These are phyloP conservation scores for Phoxinus dragarum DNA, from an alignment of 2,797 vertebrate species.

Conservation along the genomic window DNA sequence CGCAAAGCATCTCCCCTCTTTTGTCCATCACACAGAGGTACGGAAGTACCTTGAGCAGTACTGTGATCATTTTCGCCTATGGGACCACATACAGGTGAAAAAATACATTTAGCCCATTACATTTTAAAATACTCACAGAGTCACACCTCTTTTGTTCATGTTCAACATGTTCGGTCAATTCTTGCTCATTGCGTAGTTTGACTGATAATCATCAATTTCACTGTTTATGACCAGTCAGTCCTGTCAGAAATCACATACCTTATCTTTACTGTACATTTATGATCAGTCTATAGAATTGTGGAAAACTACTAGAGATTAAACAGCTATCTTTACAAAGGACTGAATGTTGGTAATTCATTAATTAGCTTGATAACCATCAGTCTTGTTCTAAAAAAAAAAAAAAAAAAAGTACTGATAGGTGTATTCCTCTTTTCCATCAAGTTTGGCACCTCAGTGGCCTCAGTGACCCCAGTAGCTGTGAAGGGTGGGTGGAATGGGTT, in stretches of 20 bases:
- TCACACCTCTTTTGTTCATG: not conserved
- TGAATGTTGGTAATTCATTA: slow-evolving; percentile 8
- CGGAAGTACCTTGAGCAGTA: slow-evolving; percentile 73
- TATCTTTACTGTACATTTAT: slow-evolving; percentile 26
- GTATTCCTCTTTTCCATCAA: slow-evolving; percentile 40
- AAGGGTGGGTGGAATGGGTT: slow-evolving; percentile 54
- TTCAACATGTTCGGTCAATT: not conserved
- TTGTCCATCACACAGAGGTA: slow-evolving; percentile 73
- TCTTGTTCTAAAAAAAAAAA: not conserved
- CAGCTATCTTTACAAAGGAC: not conserved
- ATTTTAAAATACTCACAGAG: not conserved
- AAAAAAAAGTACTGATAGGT: not conserved
- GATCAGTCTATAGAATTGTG: not conserved
- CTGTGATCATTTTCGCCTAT: slow-evolving; percentile 64
- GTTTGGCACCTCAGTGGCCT: slow-evolving; percentile 69
- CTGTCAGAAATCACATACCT: not conserved
- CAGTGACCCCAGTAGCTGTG: slow-evolving; percentile 62
- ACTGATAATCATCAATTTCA: not conserved
- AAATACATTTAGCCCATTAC: not conserved
- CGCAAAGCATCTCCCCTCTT: slow-evolving; percentile 69
- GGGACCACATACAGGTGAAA: slow-evolving; percentile 65
- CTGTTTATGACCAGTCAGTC: not conserved
- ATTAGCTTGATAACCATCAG: slow-evolving; percentile 10
- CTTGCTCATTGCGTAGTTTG: not conserved
- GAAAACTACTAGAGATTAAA: slow-evolving; percentile 18